Evolutionary conservation across 2,113 vertebrate genomes (phyloP).

Genomic region (Porphyrio hochstetteri): DNA sequence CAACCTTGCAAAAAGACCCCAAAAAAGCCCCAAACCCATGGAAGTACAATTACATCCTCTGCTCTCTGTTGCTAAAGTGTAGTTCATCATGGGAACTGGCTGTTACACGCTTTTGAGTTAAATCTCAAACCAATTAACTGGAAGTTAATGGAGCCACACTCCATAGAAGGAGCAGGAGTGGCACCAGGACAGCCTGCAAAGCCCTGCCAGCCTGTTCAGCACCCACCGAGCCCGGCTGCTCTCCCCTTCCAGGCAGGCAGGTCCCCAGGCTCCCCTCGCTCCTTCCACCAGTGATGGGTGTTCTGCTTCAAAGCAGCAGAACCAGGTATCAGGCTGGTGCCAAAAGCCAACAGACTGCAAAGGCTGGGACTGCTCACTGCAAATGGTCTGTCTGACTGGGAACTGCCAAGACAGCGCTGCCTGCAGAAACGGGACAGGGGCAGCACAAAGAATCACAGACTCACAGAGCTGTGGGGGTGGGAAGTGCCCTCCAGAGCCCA

Average conservation of each 20-base stretch:
- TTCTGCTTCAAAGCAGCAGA: neutral
- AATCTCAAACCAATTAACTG: too few species aligned
- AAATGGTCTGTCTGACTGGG: too few species aligned
- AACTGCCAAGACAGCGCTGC: neutral
- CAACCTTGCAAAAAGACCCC: neutral
- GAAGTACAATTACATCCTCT: neutral
- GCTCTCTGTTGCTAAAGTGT: neutral
- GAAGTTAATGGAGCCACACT: too few species aligned
- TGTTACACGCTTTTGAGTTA: too few species aligned
- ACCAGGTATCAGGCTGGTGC: neutral
- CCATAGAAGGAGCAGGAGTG: neutral
- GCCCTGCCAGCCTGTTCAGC: neutral
- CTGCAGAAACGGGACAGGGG: neutral
- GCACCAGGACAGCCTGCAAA: neutral
- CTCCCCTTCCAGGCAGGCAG: neutral
- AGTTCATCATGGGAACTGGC: neutral
- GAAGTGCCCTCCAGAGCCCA: too few species aligned
- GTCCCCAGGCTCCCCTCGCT: neutral
- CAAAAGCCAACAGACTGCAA: neutral
- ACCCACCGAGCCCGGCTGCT: neutral
- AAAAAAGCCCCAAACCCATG: neutral
- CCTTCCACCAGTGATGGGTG: rapidly evolving
- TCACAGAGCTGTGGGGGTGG: too few species aligned
- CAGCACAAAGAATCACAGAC: neutral
- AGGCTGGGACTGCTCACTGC: neutral